Percentiles rank a stretch among this genome's conserved stretches.
Evolutionary conservation across 1,140 invertebrate species (phyloP).

Genomic region (Drosophila arizonae): DNA sequence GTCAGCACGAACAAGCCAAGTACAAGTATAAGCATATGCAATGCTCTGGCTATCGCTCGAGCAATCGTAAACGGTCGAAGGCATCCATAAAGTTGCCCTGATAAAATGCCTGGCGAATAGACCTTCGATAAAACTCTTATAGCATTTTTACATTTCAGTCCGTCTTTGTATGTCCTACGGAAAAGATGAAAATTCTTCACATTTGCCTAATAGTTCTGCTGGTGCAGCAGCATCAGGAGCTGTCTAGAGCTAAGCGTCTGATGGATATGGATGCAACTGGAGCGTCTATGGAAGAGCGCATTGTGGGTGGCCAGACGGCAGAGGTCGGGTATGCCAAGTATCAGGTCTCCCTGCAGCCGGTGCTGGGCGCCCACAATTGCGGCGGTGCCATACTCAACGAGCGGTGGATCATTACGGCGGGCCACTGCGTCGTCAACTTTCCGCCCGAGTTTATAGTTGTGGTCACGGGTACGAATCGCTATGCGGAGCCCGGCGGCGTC

Average conservation of each 20-base stretch:
- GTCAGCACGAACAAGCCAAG: not conserved
- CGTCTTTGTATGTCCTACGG: slow-evolving; percentile 14
- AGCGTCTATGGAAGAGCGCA: slow-evolving; percentile 37
- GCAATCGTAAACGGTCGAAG: slow-evolving; percentile 18
- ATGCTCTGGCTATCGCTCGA: not conserved
- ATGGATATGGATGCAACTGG: not conserved
- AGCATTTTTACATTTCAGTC: slow-evolving; percentile 12
- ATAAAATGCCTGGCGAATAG: slow-evolving; percentile 11
- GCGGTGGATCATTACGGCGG: slow-evolving; percentile 81
- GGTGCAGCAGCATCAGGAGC: not conserved
- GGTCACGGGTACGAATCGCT: slow-evolving; percentile 57
- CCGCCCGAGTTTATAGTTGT: slow-evolving; percentile 33
- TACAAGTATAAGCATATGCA: not conserved
- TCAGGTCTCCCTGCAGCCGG: slow-evolving; percentile 77
- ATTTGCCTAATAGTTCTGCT: slow-evolving; percentile 34
- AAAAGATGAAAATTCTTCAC: slow-evolving; percentile 47
- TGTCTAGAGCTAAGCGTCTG: slow-evolving; percentile 28
- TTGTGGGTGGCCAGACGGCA: slow-evolving; percentile 82
- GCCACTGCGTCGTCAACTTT: slow-evolving; percentile 72
- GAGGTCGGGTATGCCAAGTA: slow-evolving; percentile 79
- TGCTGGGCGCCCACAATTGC: slow-evolving; percentile 68
- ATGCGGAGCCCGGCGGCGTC: slow-evolving; percentile 42
- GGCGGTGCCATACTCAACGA: slow-evolving; percentile 83
- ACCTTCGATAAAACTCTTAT: slow-evolving; percentile 26
- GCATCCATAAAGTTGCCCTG: slow-evolving; percentile 16